phyloP scores from a whole-genome alignment of 2,113 vertebrate species.

The Rissa tridactyla region DNA sequence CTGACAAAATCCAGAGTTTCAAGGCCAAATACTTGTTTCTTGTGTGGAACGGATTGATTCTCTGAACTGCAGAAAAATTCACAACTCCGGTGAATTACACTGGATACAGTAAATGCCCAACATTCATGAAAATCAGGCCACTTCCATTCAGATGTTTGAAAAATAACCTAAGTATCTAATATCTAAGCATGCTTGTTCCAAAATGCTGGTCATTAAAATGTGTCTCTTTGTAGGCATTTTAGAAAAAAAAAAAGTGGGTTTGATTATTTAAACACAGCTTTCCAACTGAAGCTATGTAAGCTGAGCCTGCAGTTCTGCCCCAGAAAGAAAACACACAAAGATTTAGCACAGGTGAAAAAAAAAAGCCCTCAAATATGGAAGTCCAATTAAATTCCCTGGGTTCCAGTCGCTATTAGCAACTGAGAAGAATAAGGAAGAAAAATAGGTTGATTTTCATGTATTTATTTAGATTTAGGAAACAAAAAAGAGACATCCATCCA shows the following conservation, averaged over 20 bases:
- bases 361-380: not conserved
- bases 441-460: not conserved
- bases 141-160: not conserved
- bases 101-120: not conserved
- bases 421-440: not conserved
- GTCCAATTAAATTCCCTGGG: not conserved
- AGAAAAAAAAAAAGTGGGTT: not conserved
- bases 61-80: not conserved
- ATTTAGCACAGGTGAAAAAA: not conserved
- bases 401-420: not conserved
- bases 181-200: not conserved
- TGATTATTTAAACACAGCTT: not conserved
- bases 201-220: not conserved
- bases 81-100: not conserved
- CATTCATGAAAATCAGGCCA: not conserved
- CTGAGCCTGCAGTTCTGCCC: not conserved
- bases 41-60: not conserved
- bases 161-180: not conserved
- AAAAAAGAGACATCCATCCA: not conserved
- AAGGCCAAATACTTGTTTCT: not conserved
- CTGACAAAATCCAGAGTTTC: not conserved
- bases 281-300: not conserved
- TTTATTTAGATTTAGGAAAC: slow-evolving; percentile 25
- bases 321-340: not conserved
- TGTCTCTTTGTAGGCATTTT: not conserved